Conservation (phyloP, 2,113 vertebrate species). For the Cinclus cinclus region DNA sequence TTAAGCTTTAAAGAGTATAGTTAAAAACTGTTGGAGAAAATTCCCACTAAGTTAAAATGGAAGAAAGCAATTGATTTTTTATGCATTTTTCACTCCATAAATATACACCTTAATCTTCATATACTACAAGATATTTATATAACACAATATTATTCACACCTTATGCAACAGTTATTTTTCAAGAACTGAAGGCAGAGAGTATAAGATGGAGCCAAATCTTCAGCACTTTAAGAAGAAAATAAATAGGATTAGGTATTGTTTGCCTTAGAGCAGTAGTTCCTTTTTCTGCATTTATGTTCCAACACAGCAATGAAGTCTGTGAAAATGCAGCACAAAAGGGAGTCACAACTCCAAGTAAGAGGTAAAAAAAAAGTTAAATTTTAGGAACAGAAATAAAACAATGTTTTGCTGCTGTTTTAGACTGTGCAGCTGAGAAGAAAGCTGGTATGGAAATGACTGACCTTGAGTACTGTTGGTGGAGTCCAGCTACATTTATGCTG, state of each 20-base stretch:
- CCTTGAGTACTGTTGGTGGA: neutral
- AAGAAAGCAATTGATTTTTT: constrained; percentile 3
- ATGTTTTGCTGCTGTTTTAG: neutral
- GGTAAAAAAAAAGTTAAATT: neutral
- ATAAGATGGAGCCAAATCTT: neutral
- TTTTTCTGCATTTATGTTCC: neutral
- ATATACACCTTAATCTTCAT: neutral
- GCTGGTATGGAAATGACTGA: neutral
- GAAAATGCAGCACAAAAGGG: neutral
- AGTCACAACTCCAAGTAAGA: neutral
- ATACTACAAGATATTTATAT: constrained; percentile 27
- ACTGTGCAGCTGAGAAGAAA: neutral
- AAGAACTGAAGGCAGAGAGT: neutral
- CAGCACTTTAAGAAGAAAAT: neutral
- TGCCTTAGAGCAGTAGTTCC: neutral
- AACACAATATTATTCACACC: neutral
- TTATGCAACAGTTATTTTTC: constrained; percentile 34
- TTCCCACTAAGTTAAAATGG: neutral
- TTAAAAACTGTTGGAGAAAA: neutral
- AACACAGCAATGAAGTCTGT: neutral
- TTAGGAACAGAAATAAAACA: neutral
- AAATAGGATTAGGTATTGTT: neutral
- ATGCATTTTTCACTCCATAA: neutral
- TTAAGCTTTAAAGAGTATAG: neutral
- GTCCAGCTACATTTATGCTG: neutral